A percentile compares a stretch with the other conserved stretches of the same genome.
These are phyloP conservation scores for Andrena dorsata DNA, from an alignment of 2,888 invertebrate species.

Conservation along the genomic window DNA sequence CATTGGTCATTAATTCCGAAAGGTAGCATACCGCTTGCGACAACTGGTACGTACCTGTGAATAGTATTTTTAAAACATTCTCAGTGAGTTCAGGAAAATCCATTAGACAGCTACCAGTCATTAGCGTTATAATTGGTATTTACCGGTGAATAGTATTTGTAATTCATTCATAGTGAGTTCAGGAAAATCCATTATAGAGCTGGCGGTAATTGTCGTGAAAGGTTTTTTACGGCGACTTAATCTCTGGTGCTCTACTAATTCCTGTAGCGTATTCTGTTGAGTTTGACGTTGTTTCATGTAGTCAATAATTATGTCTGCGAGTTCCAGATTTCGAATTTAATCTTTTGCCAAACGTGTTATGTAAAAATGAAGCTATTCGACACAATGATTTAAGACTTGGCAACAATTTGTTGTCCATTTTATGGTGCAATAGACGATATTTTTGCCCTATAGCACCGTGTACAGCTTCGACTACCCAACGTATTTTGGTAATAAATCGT, in stretches of 20 bases:
- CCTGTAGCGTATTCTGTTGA: not conserved
- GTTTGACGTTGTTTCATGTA: not conserved
- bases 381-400: too few relatives aligned
- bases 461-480: conserved; percentile 38
- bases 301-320: not conserved
- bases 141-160: not conserved
- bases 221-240: conserved; percentile 2
- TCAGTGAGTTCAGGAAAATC: too few relatives aligned
- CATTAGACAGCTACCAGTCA: too few relatives aligned
- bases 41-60: too few relatives aligned
- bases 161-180: not conserved
- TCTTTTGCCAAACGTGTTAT: not conserved
- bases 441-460: too few relatives aligned
- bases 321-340: not conserved
- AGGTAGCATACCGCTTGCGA: too few relatives aligned
- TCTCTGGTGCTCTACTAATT: not conserved
- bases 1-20: too few relatives aligned
- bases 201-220: not conserved
- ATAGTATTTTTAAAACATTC: too few relatives aligned
- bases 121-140: too few relatives aligned
- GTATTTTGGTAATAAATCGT: conserved; percentile 65
- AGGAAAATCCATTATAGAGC: not conserved
- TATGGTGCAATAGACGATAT: too few relatives aligned
- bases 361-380: not conserved
- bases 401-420: too few relatives aligned